Percentiles rank a stretch among this genome's conserved stretches.
phyloP scores from a whole-genome alignment of 92 coral and sea anemone species.

The Umimayanthus kanabou region DNA sequence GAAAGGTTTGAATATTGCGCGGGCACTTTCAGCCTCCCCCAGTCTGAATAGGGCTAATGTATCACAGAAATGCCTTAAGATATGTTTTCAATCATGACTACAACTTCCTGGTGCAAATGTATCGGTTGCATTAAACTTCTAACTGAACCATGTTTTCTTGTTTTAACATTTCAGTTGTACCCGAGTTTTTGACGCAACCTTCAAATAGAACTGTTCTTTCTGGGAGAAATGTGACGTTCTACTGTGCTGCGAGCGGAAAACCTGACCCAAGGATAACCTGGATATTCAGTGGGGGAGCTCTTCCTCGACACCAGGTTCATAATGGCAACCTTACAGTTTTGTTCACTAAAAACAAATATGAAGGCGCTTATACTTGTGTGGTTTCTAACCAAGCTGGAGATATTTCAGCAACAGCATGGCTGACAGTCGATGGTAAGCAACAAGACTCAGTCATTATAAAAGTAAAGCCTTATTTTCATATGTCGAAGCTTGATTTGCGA shows the following conservation, averaged over 20 bases:
- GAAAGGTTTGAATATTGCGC: too few relatives aligned
- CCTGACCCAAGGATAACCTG: conserved; percentile 2
- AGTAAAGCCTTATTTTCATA: background rate
- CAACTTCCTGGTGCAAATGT: too few relatives aligned
- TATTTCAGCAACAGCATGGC: background rate
- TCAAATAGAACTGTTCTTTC: conserved; percentile 3
- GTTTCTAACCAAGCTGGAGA: conserved; percentile 6
- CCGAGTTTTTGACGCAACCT: background rate
- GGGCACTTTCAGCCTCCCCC: too few relatives aligned
- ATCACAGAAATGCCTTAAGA: too few relatives aligned
- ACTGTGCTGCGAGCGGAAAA: background rate
- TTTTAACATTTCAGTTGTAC: background rate
- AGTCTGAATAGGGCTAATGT: too few relatives aligned
- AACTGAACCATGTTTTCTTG: background rate
- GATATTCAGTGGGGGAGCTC: background rate
- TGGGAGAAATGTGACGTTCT: conserved; percentile 5
- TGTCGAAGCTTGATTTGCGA: too few relatives aligned
- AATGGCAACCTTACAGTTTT: background rate
- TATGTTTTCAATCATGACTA: too few relatives aligned
- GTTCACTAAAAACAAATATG: conserved; percentile 13
- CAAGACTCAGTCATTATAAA: background rate
- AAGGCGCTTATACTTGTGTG: conserved; percentile 11
- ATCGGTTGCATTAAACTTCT: too few relatives aligned
- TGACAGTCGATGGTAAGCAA: conserved; percentile 6
- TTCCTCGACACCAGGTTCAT: background rate